Evolutionary conservation across 1,140 invertebrate genomes (phyloP), one percentile per base, ranked within the genome.

Genomic region (Solen grandis): DNA sequence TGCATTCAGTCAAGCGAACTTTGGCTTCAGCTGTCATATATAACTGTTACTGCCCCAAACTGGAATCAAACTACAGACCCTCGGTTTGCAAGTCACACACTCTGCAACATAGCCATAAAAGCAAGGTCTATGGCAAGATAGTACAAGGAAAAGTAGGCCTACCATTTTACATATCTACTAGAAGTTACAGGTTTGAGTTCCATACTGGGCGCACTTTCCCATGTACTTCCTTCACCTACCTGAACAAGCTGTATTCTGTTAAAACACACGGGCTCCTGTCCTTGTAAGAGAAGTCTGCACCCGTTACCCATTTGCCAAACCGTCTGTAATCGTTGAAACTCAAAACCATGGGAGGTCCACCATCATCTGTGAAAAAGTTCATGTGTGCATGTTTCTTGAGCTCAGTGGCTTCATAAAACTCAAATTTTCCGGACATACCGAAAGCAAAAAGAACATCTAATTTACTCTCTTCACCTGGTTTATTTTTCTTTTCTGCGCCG

Each of bases 311-410:
- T 57, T 86, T 87, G 13, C 92, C 92, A 88, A 92, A 92, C 31
- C 92, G 82, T n/a, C 91, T 85, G 16, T 88, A 88, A 70, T 92
- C 92, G 3, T 92, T 89, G 83, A 92, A 92, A 76, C 89, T 91
- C 5, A 92, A 81, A n/a, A 90, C 90, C 87, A 87, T 90, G 5
- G 80, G 57, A 3, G 78, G 79, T n/a, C 25, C 19, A 10, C 82
- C 83, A 66, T 84, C 82, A 59, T 73, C 70, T 13, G 86, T 90
- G 60, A 86, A 87, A 68, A 90, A 92, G 65, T 86, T 88, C 31
- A 92, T 65, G 85, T 92, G 92, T 0, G 92, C 88, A 85, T 92
- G 92, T 76, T 92, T 92, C n/a, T 86, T 85, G n/a, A 90, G 52
- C 25, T 90, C 85, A 29, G 60, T 36, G 16, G 83, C 84, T 13